Evolutionary conservation across 2,113 vertebrate species (phyloP).

Genomic region (Cottus gobio): DNA sequence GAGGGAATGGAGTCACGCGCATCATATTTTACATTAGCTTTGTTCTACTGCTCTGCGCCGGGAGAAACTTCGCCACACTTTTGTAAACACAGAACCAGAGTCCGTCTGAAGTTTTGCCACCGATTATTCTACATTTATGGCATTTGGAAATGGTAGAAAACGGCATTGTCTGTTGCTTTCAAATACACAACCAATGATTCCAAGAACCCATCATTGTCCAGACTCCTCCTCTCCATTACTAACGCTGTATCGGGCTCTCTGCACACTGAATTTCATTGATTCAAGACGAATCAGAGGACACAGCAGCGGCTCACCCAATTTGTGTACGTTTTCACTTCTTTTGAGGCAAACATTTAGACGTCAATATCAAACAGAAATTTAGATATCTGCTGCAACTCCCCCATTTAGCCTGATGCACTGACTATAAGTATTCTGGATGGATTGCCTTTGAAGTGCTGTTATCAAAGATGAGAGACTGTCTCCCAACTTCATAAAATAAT

Average conservation of each 20-base stretch:
- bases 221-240: not conserved
- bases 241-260: no score
- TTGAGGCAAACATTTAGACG: not conserved
- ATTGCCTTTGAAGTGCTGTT: not conserved
- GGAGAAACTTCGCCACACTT: conserved; percentile 28
- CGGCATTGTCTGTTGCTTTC: not conserved
- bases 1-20: conserved; percentile 28
- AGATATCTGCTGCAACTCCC: not conserved
- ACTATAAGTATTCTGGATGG: not conserved
- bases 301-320: not conserved
- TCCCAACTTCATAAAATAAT: not conserved
- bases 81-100: conserved; percentile 26
- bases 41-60: conserved; percentile 51
- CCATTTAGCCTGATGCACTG: not conserved
- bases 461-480: not conserved
- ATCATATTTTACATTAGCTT: conserved; percentile 55
- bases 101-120: conserved; percentile 24
- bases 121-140: conserved; percentile 1
- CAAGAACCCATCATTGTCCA: not conserved
- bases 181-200: not conserved
- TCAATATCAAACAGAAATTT: no score
- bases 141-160: not conserved
- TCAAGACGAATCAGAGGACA: no score
- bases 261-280: no score
- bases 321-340: not conserved